Base-by-base conservation (phyloP, 2,888 invertebrate species). In the Drosophila ustulata region DNA sequence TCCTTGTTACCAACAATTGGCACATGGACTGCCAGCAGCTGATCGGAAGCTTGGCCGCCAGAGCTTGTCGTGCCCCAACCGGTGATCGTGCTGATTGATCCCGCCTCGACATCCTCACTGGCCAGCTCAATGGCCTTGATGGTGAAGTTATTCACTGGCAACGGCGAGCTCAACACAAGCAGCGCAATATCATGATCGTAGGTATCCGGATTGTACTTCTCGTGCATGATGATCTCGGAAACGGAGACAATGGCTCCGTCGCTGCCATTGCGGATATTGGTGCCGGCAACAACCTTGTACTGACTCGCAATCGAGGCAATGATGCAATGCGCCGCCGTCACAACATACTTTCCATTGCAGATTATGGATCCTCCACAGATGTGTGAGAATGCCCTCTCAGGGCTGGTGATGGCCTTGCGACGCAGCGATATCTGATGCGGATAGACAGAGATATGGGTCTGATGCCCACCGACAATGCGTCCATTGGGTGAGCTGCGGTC, bases 101-200 rank as follows among this genome's bases (percentile, higher is more conserved):
- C 91, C 4, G 62, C 47, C 3, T 37, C 5, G 0, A 87, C 75
- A 0, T 68, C 43, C n/a, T 73, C 63, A 2, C 66, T 72, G 1
- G 81, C 72, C 77, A 91, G 30, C 32, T 78, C 43, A 18, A 91
- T 85, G 3, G 89, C 72, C 53, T 74, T 80, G 0, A 91, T 90
- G 41, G 85, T 87, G 8, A 82, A 80, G 62, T 87, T 81, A 39
- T 91, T 89, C 13, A 91, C 32, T 0, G 88, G 88, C 67, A 91
- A 46, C 1, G 86, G 82, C 0, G 78, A 58, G 1, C 63, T 75
- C n/a, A 92, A 49, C 0, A 82, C 49, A 3, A 92, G 58, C 1
- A 95, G 71, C 0, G 94, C 94, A 11, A 95, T 90, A 58, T 95
- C 95, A 66, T 93, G 93, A 66, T 95, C 94, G 91, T 93, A 93